Evolutionary conservation across 2,113 vertebrate species (phyloP).

Genomic region (Pseudorectes ferrugineus): DNA sequence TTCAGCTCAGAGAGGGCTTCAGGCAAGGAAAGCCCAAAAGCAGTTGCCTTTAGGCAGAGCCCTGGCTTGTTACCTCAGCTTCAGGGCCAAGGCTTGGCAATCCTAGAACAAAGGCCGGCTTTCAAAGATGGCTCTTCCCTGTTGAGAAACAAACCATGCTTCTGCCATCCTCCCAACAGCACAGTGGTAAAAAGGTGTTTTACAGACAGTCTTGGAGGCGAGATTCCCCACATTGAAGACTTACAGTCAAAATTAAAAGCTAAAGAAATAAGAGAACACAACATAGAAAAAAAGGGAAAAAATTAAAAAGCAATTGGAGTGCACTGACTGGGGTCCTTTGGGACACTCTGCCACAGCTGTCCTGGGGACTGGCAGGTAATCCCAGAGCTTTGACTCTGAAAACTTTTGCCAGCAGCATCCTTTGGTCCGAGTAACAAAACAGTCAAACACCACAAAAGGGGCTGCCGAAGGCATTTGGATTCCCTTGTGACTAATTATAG

Average conservation of each 20-base stretch:
- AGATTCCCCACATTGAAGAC: not conserved
- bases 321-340: not conserved
- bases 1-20: not conserved
- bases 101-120: not conserved
- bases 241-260: not conserved
- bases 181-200: not conserved
- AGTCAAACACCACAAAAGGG: not conserved
- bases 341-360: not conserved
- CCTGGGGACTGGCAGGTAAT: not conserved
- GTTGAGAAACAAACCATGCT: not conserved
- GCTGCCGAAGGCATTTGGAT: not conserved
- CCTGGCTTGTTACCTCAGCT: not conserved
- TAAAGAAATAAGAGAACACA: not conserved
- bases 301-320: not conserved
- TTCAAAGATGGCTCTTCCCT: not conserved
- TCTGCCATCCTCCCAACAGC: not conserved
- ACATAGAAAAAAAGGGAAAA: not conserved
- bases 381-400: not conserved
- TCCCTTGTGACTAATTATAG: not conserved
- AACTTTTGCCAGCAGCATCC: slow-evolving; percentile 9
- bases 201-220: not conserved
- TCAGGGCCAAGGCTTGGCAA: not conserved
- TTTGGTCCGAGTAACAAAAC: not conserved
- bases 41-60: not conserved
- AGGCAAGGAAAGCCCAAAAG: not conserved